Evolutionary conservation across 2,797 vertebrate genomes (phyloP).

Genomic region (Peromyscus nudipes): DNA sequence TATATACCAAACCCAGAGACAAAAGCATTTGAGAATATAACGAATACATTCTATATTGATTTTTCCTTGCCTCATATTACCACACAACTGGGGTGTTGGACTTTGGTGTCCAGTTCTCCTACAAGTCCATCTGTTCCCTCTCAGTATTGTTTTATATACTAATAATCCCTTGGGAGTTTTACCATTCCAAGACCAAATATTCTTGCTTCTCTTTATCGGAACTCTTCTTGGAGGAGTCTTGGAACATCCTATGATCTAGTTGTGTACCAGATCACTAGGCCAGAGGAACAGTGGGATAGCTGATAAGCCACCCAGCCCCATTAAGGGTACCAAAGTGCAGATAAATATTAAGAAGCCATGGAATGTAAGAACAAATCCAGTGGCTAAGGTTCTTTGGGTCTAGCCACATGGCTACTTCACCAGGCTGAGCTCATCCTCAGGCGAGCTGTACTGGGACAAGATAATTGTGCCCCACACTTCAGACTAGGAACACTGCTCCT

Average conservation of each 20-base stretch:
- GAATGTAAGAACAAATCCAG: slow-evolving; percentile 37
- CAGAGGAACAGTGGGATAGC: not conserved
- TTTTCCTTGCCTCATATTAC: not conserved
- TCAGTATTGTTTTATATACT: not conserved
- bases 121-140: not conserved
- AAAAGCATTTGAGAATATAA: slow-evolving; percentile 7
- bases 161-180: slow-evolving; percentile 45
- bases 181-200: not conserved
- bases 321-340: slow-evolving; percentile 1
- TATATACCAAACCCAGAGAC: slow-evolving; percentile 26
- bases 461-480: not conserved
- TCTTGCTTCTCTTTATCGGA: slow-evolving; percentile 38
- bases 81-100: not conserved
- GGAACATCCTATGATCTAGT: not conserved
- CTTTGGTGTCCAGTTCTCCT: not conserved
- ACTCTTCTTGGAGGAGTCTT: not conserved
- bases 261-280: not conserved
- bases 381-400: not conserved
- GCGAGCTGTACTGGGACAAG: not conserved
- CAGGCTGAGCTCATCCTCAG: not conserved
- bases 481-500: slow-evolving; percentile 5
- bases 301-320: not conserved
- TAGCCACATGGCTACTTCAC: not conserved
- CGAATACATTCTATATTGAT: slow-evolving; percentile 7
- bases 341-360: not conserved